Base-by-base conservation (phyloP, 2,888 invertebrate species). In the Scaptodrosophila latifasciaeformis region DNA sequence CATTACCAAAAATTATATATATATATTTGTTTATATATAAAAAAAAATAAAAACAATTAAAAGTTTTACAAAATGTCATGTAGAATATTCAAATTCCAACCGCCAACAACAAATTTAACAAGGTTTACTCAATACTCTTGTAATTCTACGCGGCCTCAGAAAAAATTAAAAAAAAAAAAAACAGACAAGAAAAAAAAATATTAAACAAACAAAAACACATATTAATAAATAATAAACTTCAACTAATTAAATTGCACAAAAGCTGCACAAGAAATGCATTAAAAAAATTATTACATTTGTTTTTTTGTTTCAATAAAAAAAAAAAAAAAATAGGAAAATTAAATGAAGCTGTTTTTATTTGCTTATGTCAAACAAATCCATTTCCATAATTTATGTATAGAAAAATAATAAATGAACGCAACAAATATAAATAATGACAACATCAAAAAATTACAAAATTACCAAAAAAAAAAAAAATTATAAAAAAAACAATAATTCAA, bases 1-100 rank as follows among this genome's bases (percentile, higher is more conserved):
- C 75, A 81, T 81, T 75, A 81, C 71, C 64, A 78, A 78, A 65
- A 47, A 40, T 60, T 51, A 53, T 53, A 54, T 57, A 50, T 63
- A 34, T 54, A 45, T 48, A 35, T 57, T 44, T 50, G 46, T 45
- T 29, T 44, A 39, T 52, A 24, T 53, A 43, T 55, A 57, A 51
- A 46, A 55, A 55, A 49, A 42, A 59, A 50, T 19, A 39, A 49
- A 39, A 31, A 29, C 37, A 27, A 45, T 27, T 21, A n/a, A n/a
- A n/a, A n/a, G n/a, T n/a, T 24, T 71, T 62, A 64, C 58, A 64
- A 57, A 70, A 64, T 67, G 76, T 67, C 72, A 75, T 67, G 70
- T 71, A 71, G 72, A 60, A 37, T 37, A 17, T 15, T 37, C 4
- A 24, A 24, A 24, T 24, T 24, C 24, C 24, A 24, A 24, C 24